Base-by-base conservation (phyloP, 2,888 invertebrate species). In the Phoronis australis region DNA sequence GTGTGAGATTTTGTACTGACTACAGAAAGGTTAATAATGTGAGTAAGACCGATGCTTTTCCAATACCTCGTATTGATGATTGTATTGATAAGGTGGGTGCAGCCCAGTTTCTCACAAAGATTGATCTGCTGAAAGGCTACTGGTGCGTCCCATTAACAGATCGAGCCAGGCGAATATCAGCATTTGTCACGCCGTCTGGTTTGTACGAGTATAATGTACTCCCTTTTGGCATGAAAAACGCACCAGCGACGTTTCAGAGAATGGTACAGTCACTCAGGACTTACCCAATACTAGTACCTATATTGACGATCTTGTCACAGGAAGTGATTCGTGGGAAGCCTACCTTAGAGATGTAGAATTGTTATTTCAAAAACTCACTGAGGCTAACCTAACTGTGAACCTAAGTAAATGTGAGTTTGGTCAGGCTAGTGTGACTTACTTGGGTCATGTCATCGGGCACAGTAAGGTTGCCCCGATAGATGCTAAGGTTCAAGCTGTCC, bases 161-260 rank as follows among this genome's bases (percentile, higher is more conserved):
- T 9, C n/a, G 47, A 26, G 51, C 52, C 4, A 49, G 45, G n/a
- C 39, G 44, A 42, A 38, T 55, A 2, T 49, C 49, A 2, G 49
- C 51, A 12, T 52, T 54, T 42, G 49, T 41, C 6, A 49, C 49
- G 9, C 47, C 49, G 9, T 23, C 44, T 4, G 45, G 50, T 3
- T 31, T 47, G 15, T 55, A 40, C 38, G 39, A 44, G 15, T 49
- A 52, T 25, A 42, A 47, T 23, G 50, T 55, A 12, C 49, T 50
- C 50, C 41, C 50, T 2, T 47, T 55, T 27, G 51, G 48, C 9
- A 42, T 51, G 42, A 54, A 46, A 37, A 51, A 51, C 26, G 15
- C 48, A 9, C n/a, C 37, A 2, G 48, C 46, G 4, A 47, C 46
- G 1, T 54, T 42, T 21, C 48, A 35, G 5, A 27, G 51, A 18